Evolutionary conservation across 2,797 vertebrate species (phyloP).

Genomic region (Gorsachius magnificus): DNA sequence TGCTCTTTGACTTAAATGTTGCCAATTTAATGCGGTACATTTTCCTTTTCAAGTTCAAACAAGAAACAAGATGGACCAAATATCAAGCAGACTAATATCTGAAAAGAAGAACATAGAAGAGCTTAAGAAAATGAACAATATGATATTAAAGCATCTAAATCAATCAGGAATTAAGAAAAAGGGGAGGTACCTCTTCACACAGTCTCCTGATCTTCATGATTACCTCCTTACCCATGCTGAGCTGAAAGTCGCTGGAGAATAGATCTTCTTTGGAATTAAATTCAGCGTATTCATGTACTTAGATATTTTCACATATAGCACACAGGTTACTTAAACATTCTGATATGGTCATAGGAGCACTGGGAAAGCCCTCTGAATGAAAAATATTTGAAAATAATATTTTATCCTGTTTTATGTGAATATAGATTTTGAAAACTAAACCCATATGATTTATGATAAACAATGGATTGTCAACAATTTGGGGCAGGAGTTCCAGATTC

Average conservation of each 20-base stretch:
- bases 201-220: neutral
- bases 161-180: slow-evolving; percentile 54
- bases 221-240: neutral
- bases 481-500: neutral
- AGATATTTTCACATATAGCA: neutral
- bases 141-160: slow-evolving; percentile 71
- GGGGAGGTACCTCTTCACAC: neutral
- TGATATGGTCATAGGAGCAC: neutral
- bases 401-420: neutral
- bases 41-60: slow-evolving; percentile 77
- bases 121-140: slow-evolving; percentile 75
- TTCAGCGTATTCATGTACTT: neutral
- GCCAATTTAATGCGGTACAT: neutral
- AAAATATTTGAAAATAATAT: neutral
- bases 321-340: slow-evolving; percentile 1
- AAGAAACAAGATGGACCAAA: slow-evolving; percentile 71
- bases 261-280: neutral
- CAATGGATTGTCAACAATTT: neutral
- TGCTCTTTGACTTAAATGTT: neutral
- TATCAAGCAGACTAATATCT: slow-evolving; percentile 70
- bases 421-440: neutral
- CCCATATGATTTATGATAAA: neutral
- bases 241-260: neutral
- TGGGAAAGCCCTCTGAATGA: neutral
- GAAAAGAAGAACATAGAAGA: slow-evolving; percentile 75